Evolutionary conservation across 2,797 vertebrate genomes (phyloP).

Genomic region (Amniataba percoides): DNA sequence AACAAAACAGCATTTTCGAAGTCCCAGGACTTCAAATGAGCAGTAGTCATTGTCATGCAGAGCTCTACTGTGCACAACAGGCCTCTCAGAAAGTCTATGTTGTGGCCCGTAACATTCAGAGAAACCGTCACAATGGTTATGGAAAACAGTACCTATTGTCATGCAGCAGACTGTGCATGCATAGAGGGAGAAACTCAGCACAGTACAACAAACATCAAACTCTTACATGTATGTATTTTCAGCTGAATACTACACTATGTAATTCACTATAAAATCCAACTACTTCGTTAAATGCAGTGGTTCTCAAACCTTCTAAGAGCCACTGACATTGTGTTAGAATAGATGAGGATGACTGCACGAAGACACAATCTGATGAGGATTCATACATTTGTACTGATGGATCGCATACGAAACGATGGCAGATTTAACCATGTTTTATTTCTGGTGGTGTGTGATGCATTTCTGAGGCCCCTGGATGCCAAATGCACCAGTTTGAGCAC

Average conservation of each 20-base stretch:
- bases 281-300: neutral
- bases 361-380: neutral
- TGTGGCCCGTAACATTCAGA: conserved; percentile 38
- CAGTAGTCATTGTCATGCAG: conserved; percentile 46
- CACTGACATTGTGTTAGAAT: neutral
- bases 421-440: neutral
- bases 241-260: neutral
- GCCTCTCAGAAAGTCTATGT: conserved; percentile 39
- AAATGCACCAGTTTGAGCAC: neutral
- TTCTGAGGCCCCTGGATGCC: conserved; percentile 6
- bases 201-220: conserved; percentile 23
- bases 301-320: conserved; percentile 3
- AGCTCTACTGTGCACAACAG: conserved; percentile 4
- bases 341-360: neutral
- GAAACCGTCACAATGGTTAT: conserved; percentile 16
- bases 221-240: neutral
- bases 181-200: conserved; percentile 26
- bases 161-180: conserved; percentile 48
- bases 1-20: conserved; percentile 39
- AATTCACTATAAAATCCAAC: conserved; percentile 3
- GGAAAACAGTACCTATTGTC: conserved; percentile 32
- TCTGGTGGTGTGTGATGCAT: neutral
- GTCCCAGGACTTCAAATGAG: conserved; percentile 30
- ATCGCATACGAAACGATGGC: conserved; percentile 1
- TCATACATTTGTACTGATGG: neutral